These are phyloP conservation scores for Syritta pipiens DNA, from an alignment of 2,888 invertebrate species.

Conservation along the genomic window DNA sequence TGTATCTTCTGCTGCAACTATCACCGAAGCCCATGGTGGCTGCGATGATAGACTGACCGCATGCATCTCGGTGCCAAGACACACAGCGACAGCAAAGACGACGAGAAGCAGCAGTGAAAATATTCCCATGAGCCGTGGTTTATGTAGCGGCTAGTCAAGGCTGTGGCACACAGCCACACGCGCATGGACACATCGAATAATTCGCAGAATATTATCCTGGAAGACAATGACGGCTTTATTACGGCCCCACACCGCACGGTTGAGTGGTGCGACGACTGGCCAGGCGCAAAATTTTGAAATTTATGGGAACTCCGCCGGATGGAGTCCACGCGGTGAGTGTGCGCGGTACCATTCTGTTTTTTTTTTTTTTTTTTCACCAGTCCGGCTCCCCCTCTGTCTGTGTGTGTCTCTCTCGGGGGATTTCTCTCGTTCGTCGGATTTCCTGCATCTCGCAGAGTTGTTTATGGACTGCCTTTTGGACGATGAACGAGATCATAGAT, in stretches of 20 bases:
- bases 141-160: conserved; percentile 54
- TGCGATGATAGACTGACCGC: conserved; percentile 59
- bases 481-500: conserved; percentile 42
- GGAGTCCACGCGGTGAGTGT: conserved; percentile 33
- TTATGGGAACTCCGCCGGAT: conserved; percentile 49
- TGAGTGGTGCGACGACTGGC: conserved; percentile 22
- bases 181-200: conserved; percentile 46
- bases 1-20: conserved; percentile 48
- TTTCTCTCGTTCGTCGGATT: conserved; percentile 3
- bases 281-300: conserved; percentile 47
- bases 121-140: conserved; percentile 58
- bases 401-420: conserved; percentile 6
- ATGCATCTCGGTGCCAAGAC: conserved; percentile 27
- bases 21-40: conserved; percentile 37
- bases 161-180: conserved; percentile 34
- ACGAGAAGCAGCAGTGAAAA: conserved; percentile 60
- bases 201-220: conserved; percentile 66
- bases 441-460: conserved; percentile 48
- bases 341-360: too few species aligned
- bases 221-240: conserved; percentile 67
- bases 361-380: too few species aligned
- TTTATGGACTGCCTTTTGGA: conserved; percentile 31
- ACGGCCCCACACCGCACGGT: conserved; percentile 55
- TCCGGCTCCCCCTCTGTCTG: too few species aligned
- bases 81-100: conserved; percentile 9